Evolutionary conservation across 2,797 vertebrate species (phyloP).

Genomic region (Coregonus ussuriensis): DNA sequence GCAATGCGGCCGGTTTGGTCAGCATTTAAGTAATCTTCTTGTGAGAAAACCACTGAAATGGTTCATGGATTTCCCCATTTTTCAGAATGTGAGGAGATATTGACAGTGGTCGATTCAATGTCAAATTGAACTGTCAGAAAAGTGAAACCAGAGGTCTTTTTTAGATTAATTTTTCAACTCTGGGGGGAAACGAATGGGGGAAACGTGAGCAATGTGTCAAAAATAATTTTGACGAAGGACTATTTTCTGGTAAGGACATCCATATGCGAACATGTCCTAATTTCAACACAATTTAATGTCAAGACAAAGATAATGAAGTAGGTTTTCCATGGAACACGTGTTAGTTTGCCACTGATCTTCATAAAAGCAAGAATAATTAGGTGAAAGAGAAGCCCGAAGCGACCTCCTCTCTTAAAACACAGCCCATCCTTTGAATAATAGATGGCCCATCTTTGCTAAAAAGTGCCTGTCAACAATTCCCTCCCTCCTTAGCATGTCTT

Average conservation of each 20-base stretch:
- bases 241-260: not conserved
- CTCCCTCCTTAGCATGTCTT: conserved; percentile 15
- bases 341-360: not conserved
- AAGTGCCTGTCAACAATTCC: conserved; percentile 35
- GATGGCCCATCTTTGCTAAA: conserved; percentile 1
- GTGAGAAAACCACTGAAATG: not conserved
- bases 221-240: not conserved
- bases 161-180: not conserved
- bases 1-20: too few species aligned
- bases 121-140: not conserved
- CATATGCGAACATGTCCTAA: not conserved
- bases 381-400: conserved; percentile 34
- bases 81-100: not conserved
- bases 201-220: not conserved
- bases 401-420: conserved; percentile 17
- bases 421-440: conserved; percentile 42
- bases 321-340: not conserved
- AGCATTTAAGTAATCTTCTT: not conserved
- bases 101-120: not conserved
- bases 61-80: not conserved
- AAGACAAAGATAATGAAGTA: not conserved
- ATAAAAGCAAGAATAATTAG: conserved; percentile 30
- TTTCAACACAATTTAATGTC: not conserved
- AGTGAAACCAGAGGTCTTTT: not conserved
- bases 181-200: not conserved